A percentile compares a stretch with the other conserved stretches of the same genome.
Conservation (phyloP, 2,888 invertebrate genomes). For the Epirrhoe tristata region DNA sequence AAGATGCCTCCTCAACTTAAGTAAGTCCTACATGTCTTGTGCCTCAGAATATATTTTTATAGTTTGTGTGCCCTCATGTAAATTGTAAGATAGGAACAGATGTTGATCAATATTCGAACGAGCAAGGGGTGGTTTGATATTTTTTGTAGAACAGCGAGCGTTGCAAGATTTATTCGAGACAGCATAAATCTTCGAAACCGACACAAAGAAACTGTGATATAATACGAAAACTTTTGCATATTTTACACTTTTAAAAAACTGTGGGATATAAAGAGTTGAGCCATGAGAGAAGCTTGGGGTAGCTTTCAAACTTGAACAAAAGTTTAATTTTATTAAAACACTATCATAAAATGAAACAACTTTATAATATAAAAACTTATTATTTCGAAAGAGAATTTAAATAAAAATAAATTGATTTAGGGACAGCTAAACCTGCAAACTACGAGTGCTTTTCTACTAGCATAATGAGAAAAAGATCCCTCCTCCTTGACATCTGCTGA, state of each 20-base stretch:
- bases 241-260: not conserved
- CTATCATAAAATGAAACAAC: too few species aligned
- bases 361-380: not conserved
- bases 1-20: too few species aligned
- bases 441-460: constrained; percentile 26
- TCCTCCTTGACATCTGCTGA: constrained; percentile 55
- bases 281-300: not conserved
- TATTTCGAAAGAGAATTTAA: constrained; percentile 12
- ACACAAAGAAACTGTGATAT: constrained; percentile 6
- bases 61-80: constrained; percentile 41
- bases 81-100: constrained; percentile 8
- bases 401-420: constrained; percentile 23
- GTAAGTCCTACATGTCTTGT: not conserved
- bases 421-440: constrained; percentile 25
- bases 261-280: not conserved
- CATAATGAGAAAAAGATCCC: constrained; percentile 40
- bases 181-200: constrained; percentile 7
- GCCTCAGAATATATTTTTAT: constrained; percentile 38
- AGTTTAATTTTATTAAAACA: too few species aligned
- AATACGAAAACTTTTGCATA: not conserved
- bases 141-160: not conserved
- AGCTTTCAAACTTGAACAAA: not conserved
- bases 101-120: constrained; percentile 45
- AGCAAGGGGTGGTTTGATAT: constrained; percentile 3
- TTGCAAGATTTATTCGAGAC: constrained; percentile 1